Conservation (phyloP, 2,888 invertebrate genomes). For the Dichetophora obliterata region DNA sequence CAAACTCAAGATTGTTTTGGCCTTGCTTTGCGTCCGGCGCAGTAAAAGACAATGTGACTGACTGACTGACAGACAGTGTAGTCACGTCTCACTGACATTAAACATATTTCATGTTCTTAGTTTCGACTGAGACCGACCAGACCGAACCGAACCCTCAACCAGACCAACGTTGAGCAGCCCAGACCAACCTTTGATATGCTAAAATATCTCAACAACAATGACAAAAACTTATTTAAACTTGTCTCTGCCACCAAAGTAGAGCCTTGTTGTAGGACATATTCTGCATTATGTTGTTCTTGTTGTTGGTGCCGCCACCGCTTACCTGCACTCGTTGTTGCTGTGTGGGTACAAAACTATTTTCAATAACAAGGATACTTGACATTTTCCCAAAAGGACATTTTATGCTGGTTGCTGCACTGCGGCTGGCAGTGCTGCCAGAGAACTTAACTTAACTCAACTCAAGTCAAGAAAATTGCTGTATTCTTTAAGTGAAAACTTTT, state of each 20-base stretch:
- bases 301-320: slow-evolving; percentile 42
- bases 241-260: slow-evolving; percentile 7
- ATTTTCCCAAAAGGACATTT: slow-evolving; percentile 45
- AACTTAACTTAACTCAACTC: background rate
- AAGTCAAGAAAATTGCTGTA: slow-evolving; percentile 42
- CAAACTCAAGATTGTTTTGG: slow-evolving; percentile 15
- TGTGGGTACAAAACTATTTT: slow-evolving; percentile 32
- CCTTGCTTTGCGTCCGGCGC: background rate
- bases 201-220: slow-evolving; percentile 30
- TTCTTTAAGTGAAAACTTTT: slow-evolving; percentile 44
- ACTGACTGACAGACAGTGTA: background rate
- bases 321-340: slow-evolving; percentile 40
- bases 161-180: background rate
- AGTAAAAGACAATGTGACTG: background rate
- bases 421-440: slow-evolving; percentile 31
- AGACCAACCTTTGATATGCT: slow-evolving; percentile 22
- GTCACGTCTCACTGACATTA: background rate
- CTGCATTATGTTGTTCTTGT: slow-evolving; percentile 42
- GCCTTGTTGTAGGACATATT: background rate
- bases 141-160: background rate
- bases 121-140: background rate
- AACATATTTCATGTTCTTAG: slow-evolving; percentile 26
- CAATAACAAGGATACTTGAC: slow-evolving; percentile 43
- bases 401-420: slow-evolving; percentile 19
- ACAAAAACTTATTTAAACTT: slow-evolving; percentile 35